Base-by-base conservation (phyloP, 2,113 vertebrate species). In the Crotalus horridus region DNA sequence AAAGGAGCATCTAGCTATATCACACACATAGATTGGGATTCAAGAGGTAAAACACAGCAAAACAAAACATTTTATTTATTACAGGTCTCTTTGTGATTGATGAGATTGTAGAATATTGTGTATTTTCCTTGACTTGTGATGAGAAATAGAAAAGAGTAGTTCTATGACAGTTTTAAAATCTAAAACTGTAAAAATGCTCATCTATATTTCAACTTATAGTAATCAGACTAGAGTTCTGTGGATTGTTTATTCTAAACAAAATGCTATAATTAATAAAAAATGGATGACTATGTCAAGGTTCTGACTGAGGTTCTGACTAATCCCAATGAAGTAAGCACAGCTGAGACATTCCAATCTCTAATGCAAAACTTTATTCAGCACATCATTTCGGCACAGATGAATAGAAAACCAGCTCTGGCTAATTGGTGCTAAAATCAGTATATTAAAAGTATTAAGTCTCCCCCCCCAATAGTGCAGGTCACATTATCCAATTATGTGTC, bases 11-110 rank as follows among this genome's bases (percentile, higher is more conserved):
- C 98, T 12, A 99, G 99, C 96, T 99, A 98, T 95, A 97, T 99
- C 97, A 99, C 99, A 0, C 99, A 99, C 96, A 97, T 99, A 33
- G 99, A 99, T 98, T 99, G 99, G 99, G 99, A 99, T 96, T 96
- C 98, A 9, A 98, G 98, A 97, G 99, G 99, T 99, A 97, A 96
- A 64, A 92, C 7, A 43, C 33, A 81, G 15, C 17, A 39, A 21
- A 81, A 81, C 33, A 81, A 81, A 39, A 39, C 88, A 20, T 24
- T 26, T 88, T 95, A 90, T 87, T 89, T 89, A 93, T 7, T 39
- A 26, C 3, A 29, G 55, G 6, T 43, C n/a, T 64, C 23, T 33
- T 23, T 89, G 4, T 17, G 21, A 2, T 43, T 26, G 85, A 89
- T 39, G 3, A 11, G 39, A 61, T 59, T 64, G 2, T 33, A 59